These are phyloP conservation scores for Heliconius hortense DNA, from an alignment of 2,888 invertebrate genomes.

Conservation along the genomic window DNA sequence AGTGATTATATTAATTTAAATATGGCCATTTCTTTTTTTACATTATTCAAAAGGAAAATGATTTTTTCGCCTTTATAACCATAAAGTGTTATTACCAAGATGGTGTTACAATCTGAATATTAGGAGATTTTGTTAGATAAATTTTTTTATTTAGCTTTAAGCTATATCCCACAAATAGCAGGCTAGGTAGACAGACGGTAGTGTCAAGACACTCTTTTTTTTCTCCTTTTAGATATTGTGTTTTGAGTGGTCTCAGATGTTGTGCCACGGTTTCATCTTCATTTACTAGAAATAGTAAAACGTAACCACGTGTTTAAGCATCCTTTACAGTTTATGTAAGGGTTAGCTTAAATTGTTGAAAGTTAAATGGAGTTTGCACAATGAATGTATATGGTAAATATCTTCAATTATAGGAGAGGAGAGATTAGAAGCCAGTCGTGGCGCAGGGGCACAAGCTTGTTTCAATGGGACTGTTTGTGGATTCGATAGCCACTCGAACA, in stretches of 20 bases:
- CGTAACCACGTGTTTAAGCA: neutral
- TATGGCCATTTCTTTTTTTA: neutral
- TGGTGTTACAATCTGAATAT: neutral
- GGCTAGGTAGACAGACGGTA: neutral
- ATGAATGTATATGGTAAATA: neutral
- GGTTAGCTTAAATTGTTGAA: neutral
- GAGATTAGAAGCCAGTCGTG: too few species aligned
- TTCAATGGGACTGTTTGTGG: too few species aligned
- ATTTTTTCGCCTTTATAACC: neutral
- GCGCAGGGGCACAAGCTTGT: too few species aligned
- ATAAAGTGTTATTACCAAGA: neutral
- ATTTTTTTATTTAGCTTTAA: neutral
- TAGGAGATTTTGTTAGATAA: neutral
- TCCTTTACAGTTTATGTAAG: neutral
- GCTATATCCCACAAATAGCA: neutral
- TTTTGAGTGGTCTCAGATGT: too few species aligned
- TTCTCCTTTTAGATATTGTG: too few species aligned
- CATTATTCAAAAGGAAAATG: too few species aligned
- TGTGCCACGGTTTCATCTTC: neutral
- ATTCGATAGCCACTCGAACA: too few species aligned
- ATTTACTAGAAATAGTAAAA: neutral
- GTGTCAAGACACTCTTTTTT: too few species aligned
- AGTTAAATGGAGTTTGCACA: conserved; percentile 5
- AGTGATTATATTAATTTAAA: neutral
- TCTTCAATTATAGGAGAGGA: neutral